A percentile compares a stretch with the other conserved stretches of the same genome.
Evolutionary conservation across 2,113 vertebrate species (phyloP).

Genomic region (Alethe diademata): DNA sequence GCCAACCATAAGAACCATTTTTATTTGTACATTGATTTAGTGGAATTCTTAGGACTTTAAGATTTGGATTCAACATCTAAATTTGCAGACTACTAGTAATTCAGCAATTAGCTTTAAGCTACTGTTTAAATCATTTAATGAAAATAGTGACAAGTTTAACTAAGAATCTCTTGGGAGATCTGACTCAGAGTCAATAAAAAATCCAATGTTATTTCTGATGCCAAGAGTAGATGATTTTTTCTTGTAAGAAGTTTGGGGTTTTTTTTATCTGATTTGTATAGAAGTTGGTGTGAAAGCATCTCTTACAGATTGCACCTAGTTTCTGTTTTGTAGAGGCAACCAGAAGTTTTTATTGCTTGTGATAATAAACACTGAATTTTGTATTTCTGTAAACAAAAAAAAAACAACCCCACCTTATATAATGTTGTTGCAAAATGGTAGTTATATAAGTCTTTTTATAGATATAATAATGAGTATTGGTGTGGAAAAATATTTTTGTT

Average conservation of each 20-base stretch:
- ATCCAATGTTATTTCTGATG: neutral
- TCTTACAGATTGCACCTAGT: neutral
- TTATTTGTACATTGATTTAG: neutral
- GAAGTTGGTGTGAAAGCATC: neutral
- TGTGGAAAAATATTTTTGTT: neutral
- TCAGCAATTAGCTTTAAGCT: constrained; percentile 1
- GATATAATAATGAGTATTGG: neutral
- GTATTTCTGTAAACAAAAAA: neutral
- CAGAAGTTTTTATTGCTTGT: neutral
- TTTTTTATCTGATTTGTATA: neutral
- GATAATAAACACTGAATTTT: neutral
- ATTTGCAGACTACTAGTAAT: neutral
- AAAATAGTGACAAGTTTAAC: constrained; percentile 24
- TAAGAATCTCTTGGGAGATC: neutral
- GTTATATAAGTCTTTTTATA: neutral
- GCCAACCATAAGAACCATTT: neutral
- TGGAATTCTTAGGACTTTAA: neutral
- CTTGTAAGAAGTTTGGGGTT: neutral
- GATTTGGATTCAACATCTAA: neutral
- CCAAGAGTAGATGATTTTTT: neutral
- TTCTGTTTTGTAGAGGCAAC: neutral
- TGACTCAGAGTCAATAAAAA: constrained; percentile 17
- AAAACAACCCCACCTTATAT: neutral
- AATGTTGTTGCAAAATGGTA: neutral
- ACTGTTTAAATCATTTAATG: constrained; percentile 38